Conservation (phyloP, 2,797 vertebrate genomes). For the Cuculus canorus region DNA sequence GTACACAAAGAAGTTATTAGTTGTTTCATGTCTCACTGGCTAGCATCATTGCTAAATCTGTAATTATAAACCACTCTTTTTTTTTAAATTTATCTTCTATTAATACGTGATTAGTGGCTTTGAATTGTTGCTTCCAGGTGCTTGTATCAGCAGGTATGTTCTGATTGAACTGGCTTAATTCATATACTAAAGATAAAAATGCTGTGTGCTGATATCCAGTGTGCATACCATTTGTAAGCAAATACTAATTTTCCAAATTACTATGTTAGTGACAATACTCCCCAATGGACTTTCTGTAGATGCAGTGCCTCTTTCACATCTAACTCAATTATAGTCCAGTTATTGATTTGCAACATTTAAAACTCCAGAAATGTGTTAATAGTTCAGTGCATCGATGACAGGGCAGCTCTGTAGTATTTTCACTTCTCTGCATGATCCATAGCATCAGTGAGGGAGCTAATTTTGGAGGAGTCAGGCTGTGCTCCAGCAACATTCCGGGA, state of each 20-base stretch:
- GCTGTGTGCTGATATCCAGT: not conserved
- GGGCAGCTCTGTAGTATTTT: not conserved
- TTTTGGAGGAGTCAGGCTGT: too few relatives aligned
- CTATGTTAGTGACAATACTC: accelerated
- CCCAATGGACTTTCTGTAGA: not conserved
- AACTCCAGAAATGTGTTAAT: not conserved
- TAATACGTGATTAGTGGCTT: not conserved
- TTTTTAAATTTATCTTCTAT: not conserved
- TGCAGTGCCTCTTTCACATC: not conserved
- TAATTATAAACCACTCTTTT: not conserved
- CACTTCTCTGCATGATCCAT: not conserved
- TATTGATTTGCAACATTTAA: not conserved
- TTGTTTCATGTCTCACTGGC: not conserved
- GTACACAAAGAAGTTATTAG: not conserved
- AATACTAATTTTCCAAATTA: not conserved
- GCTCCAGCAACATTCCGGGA: not conserved
- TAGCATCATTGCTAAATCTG: not conserved
- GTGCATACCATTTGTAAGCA: not conserved
- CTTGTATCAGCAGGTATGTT: not conserved
- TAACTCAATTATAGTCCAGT: not conserved
- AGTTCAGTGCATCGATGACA: not conserved
- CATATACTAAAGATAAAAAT: not conserved
- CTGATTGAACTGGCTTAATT: not conserved
- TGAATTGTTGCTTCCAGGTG: not conserved
- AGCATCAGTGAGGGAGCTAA: not conserved